Evolutionary conservation across 2,113 vertebrate species (phyloP).

Genomic region (Capreolus pygargus): DNA sequence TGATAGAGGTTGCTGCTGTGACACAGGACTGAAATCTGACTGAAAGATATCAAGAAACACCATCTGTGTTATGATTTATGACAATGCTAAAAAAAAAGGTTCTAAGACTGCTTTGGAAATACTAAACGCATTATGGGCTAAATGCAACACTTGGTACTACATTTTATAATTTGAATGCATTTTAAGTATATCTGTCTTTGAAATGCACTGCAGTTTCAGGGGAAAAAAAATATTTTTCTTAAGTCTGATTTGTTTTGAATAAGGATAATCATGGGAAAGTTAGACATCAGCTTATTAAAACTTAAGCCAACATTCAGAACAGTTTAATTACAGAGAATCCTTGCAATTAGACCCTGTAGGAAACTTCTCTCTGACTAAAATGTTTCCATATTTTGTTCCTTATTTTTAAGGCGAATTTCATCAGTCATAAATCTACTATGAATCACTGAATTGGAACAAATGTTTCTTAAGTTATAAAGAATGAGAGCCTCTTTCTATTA

Average conservation of each 20-base stretch:
- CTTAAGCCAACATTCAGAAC: slow-evolving; percentile 52
- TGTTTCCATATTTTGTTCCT: slow-evolving; percentile 57
- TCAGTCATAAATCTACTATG: slow-evolving; percentile 34
- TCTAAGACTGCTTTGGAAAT: slow-evolving; percentile 37
- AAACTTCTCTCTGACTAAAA: slow-evolving; percentile 51
- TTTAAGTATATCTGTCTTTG: slow-evolving; percentile 14
- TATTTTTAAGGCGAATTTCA: slow-evolving; percentile 58
- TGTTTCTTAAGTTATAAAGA: slow-evolving; percentile 32
- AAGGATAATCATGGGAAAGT: slow-evolving; percentile 43
- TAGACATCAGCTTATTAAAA: slow-evolving; percentile 56
- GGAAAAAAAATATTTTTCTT: slow-evolving; percentile 36
- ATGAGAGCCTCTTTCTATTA: neutral
- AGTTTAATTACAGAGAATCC: slow-evolving; percentile 65
- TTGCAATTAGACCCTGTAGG: slow-evolving; percentile 46
- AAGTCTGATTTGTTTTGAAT: slow-evolving; percentile 60
- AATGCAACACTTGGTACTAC: neutral
- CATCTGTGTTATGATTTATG: slow-evolving; percentile 69
- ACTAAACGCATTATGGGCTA: neutral
- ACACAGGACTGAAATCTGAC: slow-evolving; percentile 33
- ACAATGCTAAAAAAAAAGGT: slow-evolving; percentile 37
- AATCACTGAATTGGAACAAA: slow-evolving; percentile 30
- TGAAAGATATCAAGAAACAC: slow-evolving; percentile 47
- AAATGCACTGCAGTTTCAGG: slow-evolving; percentile 38
- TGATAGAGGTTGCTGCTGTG: slow-evolving; percentile 18
- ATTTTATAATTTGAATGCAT: slow-evolving; percentile 54